A percentile compares a stretch with the other conserved stretches of the same genome.
Conservation (phyloP, 1,140 invertebrate genomes). For the Drosophila bipectinata region DNA sequence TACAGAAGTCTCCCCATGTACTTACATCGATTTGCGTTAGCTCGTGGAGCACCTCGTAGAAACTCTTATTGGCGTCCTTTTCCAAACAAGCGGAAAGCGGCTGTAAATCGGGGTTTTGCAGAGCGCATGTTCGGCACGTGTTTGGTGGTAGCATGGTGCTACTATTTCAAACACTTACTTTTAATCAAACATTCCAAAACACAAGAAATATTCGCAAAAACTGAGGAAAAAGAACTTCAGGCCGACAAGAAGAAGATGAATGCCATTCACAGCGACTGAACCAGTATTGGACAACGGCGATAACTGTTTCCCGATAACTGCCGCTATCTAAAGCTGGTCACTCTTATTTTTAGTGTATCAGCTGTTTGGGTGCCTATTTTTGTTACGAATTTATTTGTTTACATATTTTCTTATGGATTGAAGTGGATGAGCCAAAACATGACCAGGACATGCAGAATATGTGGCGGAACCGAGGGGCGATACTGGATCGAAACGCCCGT, state of each 20-base stretch:
- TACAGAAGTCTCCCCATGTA: not conserved
- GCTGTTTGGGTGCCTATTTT: constrained; percentile 15
- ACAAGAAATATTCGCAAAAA: not conserved
- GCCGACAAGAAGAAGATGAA: too few relatives aligned
- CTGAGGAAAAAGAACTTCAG: too few relatives aligned
- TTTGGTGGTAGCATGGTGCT: constrained; percentile 45
- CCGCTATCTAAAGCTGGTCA: not conserved
- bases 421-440: constrained; percentile 22
- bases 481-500: constrained; percentile 66
- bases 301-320: not conserved
- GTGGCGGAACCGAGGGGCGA: constrained; percentile 50
- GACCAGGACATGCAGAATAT: constrained; percentile 60
- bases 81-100: constrained; percentile 36
- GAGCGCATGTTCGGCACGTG: constrained; percentile 63
- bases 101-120: constrained; percentile 34
- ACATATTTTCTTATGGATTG: not conserved
- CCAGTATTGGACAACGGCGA: not conserved
- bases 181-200: not conserved
- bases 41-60: constrained; percentile 51
- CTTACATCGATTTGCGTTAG: constrained; percentile 65
- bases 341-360: not conserved
- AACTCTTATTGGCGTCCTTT: constrained; percentile 45
- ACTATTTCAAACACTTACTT: not conserved
- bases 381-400: not conserved
- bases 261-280: not conserved